Evolutionary conservation across 2,113 vertebrate species (phyloP).

Genomic region (Pterophyllum scalare): DNA sequence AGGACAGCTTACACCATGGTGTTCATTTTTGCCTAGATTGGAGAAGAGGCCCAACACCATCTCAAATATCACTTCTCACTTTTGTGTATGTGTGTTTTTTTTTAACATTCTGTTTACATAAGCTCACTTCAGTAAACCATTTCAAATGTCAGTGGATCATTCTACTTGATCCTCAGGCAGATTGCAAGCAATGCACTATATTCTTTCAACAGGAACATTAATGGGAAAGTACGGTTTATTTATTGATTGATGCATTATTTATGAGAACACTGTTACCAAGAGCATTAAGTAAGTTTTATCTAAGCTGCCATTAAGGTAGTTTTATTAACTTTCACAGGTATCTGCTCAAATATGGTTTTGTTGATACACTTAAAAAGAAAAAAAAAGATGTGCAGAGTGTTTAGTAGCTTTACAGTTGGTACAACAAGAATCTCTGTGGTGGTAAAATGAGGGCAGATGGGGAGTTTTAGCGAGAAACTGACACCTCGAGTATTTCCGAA

Average conservation of each 20-base stretch:
- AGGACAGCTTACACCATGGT: slow-evolving; percentile 34
- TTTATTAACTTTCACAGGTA: slow-evolving; percentile 5
- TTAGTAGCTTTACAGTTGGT: slow-evolving; percentile 46
- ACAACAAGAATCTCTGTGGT: slow-evolving; percentile 40
- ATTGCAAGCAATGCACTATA: slow-evolving; percentile 29
- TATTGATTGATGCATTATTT: slow-evolving; percentile 42
- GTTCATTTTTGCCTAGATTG: slow-evolving; percentile 41
- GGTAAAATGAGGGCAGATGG: slow-evolving; percentile 70
- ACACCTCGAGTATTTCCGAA: slow-evolving; percentile 57
- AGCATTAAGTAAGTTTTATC: background rate
- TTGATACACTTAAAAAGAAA: slow-evolving; percentile 17
- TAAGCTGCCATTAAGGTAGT: background rate
- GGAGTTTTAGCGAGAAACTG: slow-evolving; percentile 61
- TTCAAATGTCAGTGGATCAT: slow-evolving; percentile 14
- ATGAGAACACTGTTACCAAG: background rate
- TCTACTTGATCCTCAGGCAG: slow-evolving; percentile 52
- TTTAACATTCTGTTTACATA: background rate
- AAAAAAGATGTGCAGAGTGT: slow-evolving; percentile 31
- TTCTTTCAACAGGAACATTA: slow-evolving; percentile 5
- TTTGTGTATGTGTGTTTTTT: too few relatives aligned
- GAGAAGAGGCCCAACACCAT: slow-evolving; percentile 39
- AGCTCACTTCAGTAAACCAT: slow-evolving; percentile 31
- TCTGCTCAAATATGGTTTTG: slow-evolving; percentile 32
- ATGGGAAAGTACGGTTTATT: slow-evolving; percentile 28
- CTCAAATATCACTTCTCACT: slow-evolving; percentile 52